Percentiles rank a stretch among this genome's conserved stretches.
Evolutionary conservation across 1,140 invertebrate species (phyloP).

Genomic region (Cydia amplana): DNA sequence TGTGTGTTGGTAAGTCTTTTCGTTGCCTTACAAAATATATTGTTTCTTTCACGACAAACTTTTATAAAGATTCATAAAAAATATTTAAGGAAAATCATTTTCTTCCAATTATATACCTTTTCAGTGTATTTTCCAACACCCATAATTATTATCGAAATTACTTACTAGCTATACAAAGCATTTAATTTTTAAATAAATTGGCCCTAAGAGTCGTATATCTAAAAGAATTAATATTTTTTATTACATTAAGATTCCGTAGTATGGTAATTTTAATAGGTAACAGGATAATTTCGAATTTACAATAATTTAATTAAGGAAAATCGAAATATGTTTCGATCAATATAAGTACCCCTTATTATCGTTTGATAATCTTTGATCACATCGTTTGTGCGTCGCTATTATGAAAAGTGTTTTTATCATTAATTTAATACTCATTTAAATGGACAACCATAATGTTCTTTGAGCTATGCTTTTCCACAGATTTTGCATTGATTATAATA

Average conservation of each 20-base stretch:
- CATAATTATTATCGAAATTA: constrained; percentile 13
- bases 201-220: constrained; percentile 12
- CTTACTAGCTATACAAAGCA: constrained; percentile 17
- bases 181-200: constrained; percentile 28
- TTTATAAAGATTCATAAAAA: constrained; percentile 72
- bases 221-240: neutral
- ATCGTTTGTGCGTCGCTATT: constrained; percentile 69
- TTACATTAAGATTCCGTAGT: constrained; percentile 9
- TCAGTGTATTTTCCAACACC: constrained; percentile 41
- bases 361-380: constrained; percentile 45
- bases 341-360: constrained; percentile 30
- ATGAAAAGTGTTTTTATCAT: constrained; percentile 39
- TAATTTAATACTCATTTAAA: constrained; percentile 27
- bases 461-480: constrained; percentile 25
- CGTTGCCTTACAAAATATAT: constrained; percentile 75
- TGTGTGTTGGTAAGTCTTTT: constrained; percentile 77
- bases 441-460: constrained; percentile 28
- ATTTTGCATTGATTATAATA: constrained; percentile 36
- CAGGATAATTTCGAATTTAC: constrained; percentile 15
- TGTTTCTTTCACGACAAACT: constrained; percentile 63
- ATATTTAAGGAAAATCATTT: constrained; percentile 68
- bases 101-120: constrained; percentile 42
- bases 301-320: constrained; percentile 13
- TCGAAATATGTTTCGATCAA: constrained; percentile 10
- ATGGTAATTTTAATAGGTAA: constrained; percentile 4